Conservation (phyloP, 2,113 vertebrate genomes). For the Diadophis punctatus region DNA sequence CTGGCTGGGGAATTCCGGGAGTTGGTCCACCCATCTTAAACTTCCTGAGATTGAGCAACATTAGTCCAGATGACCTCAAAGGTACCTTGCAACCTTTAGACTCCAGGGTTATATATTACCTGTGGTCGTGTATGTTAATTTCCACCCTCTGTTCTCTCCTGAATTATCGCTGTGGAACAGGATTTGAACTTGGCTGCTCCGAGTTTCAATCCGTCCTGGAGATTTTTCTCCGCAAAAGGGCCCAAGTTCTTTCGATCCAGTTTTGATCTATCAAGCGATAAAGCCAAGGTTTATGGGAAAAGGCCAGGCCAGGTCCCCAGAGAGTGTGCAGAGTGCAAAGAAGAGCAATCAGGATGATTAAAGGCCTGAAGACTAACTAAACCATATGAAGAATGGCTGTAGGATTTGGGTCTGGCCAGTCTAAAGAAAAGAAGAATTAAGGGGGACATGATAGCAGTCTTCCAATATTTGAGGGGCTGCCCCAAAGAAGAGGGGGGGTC, state of each 20-base stretch:
- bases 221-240: conserved; percentile 84
- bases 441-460: too few species aligned
- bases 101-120: conserved; percentile 62
- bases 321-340: not conserved
- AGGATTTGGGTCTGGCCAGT: too few species aligned
- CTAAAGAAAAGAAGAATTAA: too few species aligned
- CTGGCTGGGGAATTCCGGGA: not conserved
- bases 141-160: conserved; percentile 91
- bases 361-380: too few species aligned
- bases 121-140: conserved; percentile 75
- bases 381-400: too few species aligned
- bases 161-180: conserved; percentile 90
- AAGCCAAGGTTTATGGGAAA: not conserved
- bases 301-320: not conserved
- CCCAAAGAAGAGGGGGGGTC: too few species aligned
- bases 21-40: not conserved
- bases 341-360: too few species aligned
- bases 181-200: conserved; percentile 73
- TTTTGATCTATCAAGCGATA: conserved; percentile 72
- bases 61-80: not conserved
- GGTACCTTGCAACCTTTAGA: not conserved
- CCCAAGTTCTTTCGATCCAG: conserved; percentile 73
- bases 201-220: conserved; percentile 80
- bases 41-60: not conserved
- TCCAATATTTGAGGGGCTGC: too few species aligned